Base-by-base conservation (phyloP, 2,888 invertebrate species). In the Spisula subtruncata region DNA sequence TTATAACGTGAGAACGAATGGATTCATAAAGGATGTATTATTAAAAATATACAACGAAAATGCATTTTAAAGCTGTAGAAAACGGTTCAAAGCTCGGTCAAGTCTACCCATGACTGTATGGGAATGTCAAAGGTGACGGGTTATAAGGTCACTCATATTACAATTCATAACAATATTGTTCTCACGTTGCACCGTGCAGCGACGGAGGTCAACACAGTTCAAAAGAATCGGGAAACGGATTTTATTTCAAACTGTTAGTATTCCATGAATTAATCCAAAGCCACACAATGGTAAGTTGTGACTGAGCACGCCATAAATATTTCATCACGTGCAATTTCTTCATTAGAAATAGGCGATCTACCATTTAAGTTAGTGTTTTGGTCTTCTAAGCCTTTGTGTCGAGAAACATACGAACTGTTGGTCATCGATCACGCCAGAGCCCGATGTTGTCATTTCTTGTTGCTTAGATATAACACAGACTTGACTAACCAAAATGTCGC, bases 121-220 rank as follows among this genome's bases (percentile, higher is more conserved):
- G 83, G 46, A 89, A 91, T 89, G 91, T 91, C 89, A 90, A 80
- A 89, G 91, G 89, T 91, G 88, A 86, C 86, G 48, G 89, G 89
- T 88, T 81, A 80, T 90, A 86, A 85, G 91, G 91, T 89, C 91
- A 89, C 85, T 83, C 88, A 91, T 91, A 91, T 91, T 91, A 88
- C 91, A 89, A 91, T 88, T 91, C 88, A 91, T 91, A 91, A 91
- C 89, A 89, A 86, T 86, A 82, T 86, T 81, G 88, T 88, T 91
- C 91, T 91, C 91, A 86, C 84, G 83, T 91, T 91, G 89, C 91
- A 90, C 85, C 85, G 83, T 83, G 84, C 88, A 79, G 79, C 75
- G 56, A 35, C 54, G 60, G 81, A 60, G 90, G 90, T 88, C 88
- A 90, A 20, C 12, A n/a, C 56, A 88, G 89, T 83, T 91, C 88